phyloP scores from a whole-genome alignment of 2,888 invertebrate species.

The Tetranychus piercei region DNA sequence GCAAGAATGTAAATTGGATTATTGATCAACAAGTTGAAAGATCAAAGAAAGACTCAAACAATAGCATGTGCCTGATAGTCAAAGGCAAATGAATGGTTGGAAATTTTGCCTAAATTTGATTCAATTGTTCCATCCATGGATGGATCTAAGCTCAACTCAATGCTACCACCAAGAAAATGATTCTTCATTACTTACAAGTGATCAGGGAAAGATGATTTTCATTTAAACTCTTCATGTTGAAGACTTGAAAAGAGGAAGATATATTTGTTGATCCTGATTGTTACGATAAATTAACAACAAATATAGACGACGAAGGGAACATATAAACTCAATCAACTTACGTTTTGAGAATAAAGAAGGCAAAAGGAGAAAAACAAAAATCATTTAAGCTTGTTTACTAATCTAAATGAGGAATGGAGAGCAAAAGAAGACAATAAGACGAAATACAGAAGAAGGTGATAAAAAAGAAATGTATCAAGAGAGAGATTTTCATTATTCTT shows the following conservation, averaged over 20 bases:
- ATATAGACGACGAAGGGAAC: background rate
- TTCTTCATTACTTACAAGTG: background rate
- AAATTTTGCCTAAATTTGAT: no score
- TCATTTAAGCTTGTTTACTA: background rate
- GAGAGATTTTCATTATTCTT: background rate
- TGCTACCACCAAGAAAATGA: no score
- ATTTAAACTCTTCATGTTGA: background rate
- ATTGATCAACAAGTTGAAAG: no score
- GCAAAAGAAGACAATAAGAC: no score
- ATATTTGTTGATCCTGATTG: background rate
- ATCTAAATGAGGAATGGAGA: background rate
- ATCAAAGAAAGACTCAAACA: no score
- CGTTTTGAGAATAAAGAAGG: background rate
- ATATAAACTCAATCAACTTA: background rate
- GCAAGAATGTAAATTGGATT: no score
- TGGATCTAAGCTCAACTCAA: no score
- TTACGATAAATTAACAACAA: background rate
- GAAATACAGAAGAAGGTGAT: background rate
- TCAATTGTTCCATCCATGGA: no score
- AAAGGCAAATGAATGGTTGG: no score
- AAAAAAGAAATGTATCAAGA: background rate
- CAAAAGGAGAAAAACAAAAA: background rate
- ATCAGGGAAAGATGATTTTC: background rate
- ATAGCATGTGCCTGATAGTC: no score
- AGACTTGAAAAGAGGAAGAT: background rate